Percentiles rank a stretch among this genome's conserved stretches.
phyloP scores from a whole-genome alignment of 1,140 invertebrate species.

The Homalodisca vitripennis region DNA sequence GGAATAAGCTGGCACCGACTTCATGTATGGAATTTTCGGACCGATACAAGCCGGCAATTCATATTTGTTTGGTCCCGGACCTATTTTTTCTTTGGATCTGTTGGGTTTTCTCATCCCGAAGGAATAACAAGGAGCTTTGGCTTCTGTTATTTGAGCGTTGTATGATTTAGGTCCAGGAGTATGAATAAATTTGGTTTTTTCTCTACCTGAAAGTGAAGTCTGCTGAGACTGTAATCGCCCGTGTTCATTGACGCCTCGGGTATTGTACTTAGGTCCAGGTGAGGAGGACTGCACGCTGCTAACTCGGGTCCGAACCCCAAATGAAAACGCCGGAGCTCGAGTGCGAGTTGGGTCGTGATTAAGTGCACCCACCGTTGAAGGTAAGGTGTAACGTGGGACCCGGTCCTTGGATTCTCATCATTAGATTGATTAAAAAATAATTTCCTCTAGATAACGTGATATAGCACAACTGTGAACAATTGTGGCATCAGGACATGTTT shows the following conservation, averaged over 20 bases:
- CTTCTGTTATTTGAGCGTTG: constrained; percentile 2
- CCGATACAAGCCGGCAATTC: neutral
- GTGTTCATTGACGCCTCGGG: constrained; percentile 3
- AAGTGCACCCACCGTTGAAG: neutral
- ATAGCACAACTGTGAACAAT: no score
- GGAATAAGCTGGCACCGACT: neutral
- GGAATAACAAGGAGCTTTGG: neutral
- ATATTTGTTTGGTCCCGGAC: constrained; percentile 12
- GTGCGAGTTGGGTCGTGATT: neutral
- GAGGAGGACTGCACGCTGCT: neutral
- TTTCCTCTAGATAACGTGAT: no score
- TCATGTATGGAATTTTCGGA: neutral
- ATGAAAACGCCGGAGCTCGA: neutral
- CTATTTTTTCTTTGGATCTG: neutral
- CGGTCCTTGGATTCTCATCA: neutral
- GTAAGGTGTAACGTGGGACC: neutral
- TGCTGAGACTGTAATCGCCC: neutral
- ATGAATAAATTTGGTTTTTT: neutral
- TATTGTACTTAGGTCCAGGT: constrained; percentile 1
- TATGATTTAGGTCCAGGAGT: neutral
- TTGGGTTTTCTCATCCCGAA: neutral
- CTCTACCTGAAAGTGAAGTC: neutral
- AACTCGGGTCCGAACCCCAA: neutral
- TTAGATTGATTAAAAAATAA: constrained; percentile 1
- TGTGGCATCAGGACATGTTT: no score